Conservation (phyloP, 2,797 vertebrate species). For the Amphiprion clarkii region DNA sequence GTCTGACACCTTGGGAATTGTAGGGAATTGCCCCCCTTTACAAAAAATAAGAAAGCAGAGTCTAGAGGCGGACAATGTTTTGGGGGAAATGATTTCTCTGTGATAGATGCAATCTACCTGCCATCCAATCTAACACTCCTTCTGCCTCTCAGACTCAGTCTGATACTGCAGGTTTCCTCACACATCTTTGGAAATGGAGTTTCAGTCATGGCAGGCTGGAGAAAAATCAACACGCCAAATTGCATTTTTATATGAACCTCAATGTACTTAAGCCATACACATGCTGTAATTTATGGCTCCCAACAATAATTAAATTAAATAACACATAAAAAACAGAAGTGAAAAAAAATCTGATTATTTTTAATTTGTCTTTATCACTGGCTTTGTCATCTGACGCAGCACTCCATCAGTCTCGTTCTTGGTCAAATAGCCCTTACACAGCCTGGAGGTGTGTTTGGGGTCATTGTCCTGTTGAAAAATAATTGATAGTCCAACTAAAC, state of each 20-base stretch:
- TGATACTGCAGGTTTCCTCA: constrained; percentile 24
- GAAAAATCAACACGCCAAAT: constrained; percentile 2
- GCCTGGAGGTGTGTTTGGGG: too few species aligned
- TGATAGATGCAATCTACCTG: constrained; percentile 74
- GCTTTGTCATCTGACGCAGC: too few species aligned
- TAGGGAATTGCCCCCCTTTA: constrained; percentile 47
- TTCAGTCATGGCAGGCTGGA: constrained; percentile 37
- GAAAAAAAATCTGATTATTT: too few species aligned
- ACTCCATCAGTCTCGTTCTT: too few species aligned
- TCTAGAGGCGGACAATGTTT: constrained; percentile 57
- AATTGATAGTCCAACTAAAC: too few species aligned
- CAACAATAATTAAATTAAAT: too few species aligned
- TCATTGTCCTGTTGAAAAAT: too few species aligned
- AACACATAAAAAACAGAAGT: too few species aligned
- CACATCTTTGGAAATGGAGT: constrained; percentile 24
- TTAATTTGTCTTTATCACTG: too few species aligned
- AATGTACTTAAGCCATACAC: not conserved
- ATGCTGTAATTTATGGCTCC: too few species aligned
- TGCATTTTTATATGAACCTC: not conserved
- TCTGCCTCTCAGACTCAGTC: constrained; percentile 27
- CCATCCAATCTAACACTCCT: constrained; percentile 47
- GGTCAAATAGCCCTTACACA: too few species aligned
- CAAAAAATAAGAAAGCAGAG: constrained; percentile 40
- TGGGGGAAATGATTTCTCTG: constrained; percentile 62
- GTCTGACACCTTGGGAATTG: constrained; percentile 66